Percentiles rank a stretch among this genome's conserved stretches.
Evolutionary conservation across 2,888 invertebrate genomes (phyloP).

Genomic region (Proisotoma minuta): DNA sequence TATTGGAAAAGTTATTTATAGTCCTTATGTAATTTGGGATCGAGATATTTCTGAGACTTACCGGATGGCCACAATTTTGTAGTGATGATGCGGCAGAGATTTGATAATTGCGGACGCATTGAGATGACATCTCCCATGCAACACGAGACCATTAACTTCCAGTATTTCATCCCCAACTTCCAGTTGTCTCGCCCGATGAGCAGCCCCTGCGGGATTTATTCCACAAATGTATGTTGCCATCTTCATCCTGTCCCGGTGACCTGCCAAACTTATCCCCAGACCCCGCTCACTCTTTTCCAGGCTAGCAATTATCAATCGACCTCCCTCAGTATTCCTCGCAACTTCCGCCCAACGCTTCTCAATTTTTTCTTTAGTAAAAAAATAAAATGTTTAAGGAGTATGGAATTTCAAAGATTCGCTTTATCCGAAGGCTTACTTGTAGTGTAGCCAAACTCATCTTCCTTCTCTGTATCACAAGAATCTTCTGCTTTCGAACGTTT

Average conservation of each 20-base stretch:
- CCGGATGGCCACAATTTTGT: slow-evolving; percentile 83
- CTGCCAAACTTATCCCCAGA: slow-evolving; percentile 87
- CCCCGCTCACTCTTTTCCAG: slow-evolving; percentile 61
- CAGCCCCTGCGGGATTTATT: slow-evolving; percentile 79
- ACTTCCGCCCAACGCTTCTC: slow-evolving; percentile 84
- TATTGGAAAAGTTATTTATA: no score
- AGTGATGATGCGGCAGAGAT: slow-evolving; percentile 58
- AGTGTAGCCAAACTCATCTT: slow-evolving; percentile 93
- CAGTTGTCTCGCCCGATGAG: slow-evolving; percentile 68
- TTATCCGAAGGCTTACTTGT: slow-evolving; percentile 75
- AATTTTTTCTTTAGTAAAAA: slow-evolving; percentile 70
- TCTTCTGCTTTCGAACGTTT: slow-evolving; percentile 70
- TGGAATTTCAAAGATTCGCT: no score
- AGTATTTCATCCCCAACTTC: slow-evolving; percentile 90
- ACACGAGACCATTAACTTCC: slow-evolving; percentile 90
- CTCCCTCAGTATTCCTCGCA: slow-evolving; percentile 58
- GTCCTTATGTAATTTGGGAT: no score
- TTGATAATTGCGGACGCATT: slow-evolving; percentile 96
- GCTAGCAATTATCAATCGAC: slow-evolving; percentile 44
- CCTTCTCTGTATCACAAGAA: slow-evolving; percentile 74
- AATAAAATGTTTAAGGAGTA: no score
- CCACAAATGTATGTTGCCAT: slow-evolving; percentile 95
- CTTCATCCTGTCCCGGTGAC: slow-evolving; percentile 84
- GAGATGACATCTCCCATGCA: slow-evolving; percentile 90
- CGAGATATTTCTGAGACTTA: no score